Evolutionary conservation across 2,113 vertebrate species (phyloP).

Genomic region (Vanacampus margaritifer): DNA sequence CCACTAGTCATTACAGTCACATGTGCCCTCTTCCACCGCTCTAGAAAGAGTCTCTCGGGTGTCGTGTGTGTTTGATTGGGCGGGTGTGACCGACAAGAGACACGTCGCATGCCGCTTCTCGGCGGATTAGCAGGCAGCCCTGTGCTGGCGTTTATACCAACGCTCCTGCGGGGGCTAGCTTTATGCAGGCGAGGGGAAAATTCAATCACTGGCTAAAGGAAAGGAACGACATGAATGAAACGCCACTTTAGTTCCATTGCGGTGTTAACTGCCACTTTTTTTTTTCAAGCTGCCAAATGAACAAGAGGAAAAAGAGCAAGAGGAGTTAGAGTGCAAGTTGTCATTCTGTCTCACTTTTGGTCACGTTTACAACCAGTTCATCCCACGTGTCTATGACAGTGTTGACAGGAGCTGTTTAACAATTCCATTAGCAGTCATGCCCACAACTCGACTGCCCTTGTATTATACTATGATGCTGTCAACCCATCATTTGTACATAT

Average conservation of each 20-base stretch:
- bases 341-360: constrained; percentile 25
- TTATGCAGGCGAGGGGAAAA: constrained; percentile 69
- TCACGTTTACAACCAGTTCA: neutral
- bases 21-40: constrained; percentile 20
- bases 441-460: neutral
- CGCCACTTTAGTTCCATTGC: constrained; percentile 66
- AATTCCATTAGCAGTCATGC: neutral
- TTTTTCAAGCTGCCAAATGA: constrained; percentile 52
- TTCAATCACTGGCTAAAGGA: constrained; percentile 70
- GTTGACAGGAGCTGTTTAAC: neutral
- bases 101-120: constrained; percentile 71
- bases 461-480: neutral
- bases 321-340: constrained; percentile 23
- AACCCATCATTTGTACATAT: neutral
- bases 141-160: constrained; percentile 54
- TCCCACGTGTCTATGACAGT: neutral
- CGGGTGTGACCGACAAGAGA: constrained; percentile 65
- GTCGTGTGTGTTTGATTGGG: constrained; percentile 54
- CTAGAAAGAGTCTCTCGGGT: constrained; percentile 31
- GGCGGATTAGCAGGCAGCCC: constrained; percentile 65
- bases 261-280: constrained; percentile 32
- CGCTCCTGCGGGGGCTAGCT: constrained; percentile 62
- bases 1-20: constrained; percentile 42
- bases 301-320: constrained; percentile 19
- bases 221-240: constrained; percentile 61